These are phyloP conservation scores for Hippocampus guttulatus DNA, from an alignment of 2,113 vertebrate species.

Conservation along the genomic window DNA sequence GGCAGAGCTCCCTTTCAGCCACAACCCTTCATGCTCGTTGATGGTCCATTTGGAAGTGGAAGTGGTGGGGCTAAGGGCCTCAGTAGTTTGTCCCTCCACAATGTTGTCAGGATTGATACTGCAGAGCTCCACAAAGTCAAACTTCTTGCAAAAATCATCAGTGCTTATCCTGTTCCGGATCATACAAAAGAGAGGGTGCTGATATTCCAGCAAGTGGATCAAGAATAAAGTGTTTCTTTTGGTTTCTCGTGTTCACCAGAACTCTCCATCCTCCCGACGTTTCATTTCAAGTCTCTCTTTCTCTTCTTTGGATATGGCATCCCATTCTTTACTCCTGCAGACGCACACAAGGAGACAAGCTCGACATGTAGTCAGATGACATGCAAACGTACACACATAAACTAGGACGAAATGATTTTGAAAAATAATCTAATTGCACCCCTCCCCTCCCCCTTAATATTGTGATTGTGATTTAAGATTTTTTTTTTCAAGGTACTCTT, in stretches of 20 bases:
- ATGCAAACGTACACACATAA: background rate
- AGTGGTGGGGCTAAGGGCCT: background rate
- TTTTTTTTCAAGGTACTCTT: too few species aligned
- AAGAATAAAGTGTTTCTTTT: background rate
- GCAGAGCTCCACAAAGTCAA: slow-evolving; percentile 71
- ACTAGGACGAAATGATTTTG: too few species aligned
- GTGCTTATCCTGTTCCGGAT: slow-evolving; percentile 65
- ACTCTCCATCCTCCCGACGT: slow-evolving; percentile 74
- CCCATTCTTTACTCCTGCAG: slow-evolving; percentile 70
- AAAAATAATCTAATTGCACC: too few species aligned
- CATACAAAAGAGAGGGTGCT: background rate
- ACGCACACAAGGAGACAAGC: slow-evolving; percentile 8
- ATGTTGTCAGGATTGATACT: slow-evolving; percentile 67
- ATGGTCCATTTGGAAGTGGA: slow-evolving; percentile 54
- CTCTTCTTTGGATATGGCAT: slow-evolving; percentile 55
- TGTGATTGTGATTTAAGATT: too few species aligned
- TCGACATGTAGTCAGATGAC: background rate
- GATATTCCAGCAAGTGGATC: background rate
- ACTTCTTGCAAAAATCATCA: slow-evolving; percentile 69
- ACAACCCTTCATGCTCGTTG: slow-evolving; percentile 67
- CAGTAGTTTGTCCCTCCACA: slow-evolving; percentile 18
- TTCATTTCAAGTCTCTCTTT: slow-evolving; percentile 66
- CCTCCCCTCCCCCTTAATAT: too few species aligned
- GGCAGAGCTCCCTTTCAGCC: slow-evolving; percentile 67
- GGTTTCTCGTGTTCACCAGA: slow-evolving; percentile 64